phyloP scores from a whole-genome alignment of 1,140 invertebrate species.

The Drosophila baimaii region DNA sequence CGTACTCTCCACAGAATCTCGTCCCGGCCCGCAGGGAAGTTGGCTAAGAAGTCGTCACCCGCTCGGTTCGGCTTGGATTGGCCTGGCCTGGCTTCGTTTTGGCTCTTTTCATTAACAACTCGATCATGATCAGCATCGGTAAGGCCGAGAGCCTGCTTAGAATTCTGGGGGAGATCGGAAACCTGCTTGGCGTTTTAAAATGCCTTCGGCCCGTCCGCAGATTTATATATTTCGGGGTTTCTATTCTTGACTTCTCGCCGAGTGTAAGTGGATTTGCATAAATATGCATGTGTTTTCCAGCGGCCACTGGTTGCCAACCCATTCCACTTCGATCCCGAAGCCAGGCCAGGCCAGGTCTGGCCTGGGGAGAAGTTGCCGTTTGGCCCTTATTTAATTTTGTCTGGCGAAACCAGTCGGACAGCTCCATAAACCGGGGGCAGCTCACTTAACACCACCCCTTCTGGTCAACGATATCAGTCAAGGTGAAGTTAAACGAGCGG shows the following conservation, averaged over 20 bases:
- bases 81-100: conserved; percentile 1
- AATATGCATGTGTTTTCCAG: conserved; percentile 46
- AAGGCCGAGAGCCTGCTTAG: conserved; percentile 62
- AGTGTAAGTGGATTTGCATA: conserved; percentile 57
- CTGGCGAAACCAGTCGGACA: conserved; percentile 32
- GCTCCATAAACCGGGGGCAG: conserved; percentile 22
- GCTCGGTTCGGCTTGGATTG: background rate
- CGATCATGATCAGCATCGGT: conserved; percentile 73
- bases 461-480: conserved; percentile 36
- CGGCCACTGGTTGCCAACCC: conserved; percentile 21
- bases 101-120: conserved; percentile 74
- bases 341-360: background rate
- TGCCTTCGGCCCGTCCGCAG: conserved; percentile 29
- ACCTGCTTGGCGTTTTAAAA: conserved; percentile 73
- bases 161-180: conserved; percentile 61
- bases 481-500: conserved; percentile 18
- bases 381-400: conserved; percentile 27
- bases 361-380: conserved; percentile 6
- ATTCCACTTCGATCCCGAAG: background rate
- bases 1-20: conserved; percentile 51
- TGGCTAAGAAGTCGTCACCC: conserved; percentile 54
- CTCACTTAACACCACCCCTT: conserved; percentile 35
- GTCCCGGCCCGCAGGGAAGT: conserved; percentile 31
- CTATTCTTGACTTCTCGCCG: conserved; percentile 46
- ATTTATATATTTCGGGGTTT: conserved; percentile 56